A percentile compares a stretch with the other conserved stretches of the same genome.
phyloP scores from a whole-genome alignment of 2,888 invertebrate genomes.

The Agrochola macilenta region DNA sequence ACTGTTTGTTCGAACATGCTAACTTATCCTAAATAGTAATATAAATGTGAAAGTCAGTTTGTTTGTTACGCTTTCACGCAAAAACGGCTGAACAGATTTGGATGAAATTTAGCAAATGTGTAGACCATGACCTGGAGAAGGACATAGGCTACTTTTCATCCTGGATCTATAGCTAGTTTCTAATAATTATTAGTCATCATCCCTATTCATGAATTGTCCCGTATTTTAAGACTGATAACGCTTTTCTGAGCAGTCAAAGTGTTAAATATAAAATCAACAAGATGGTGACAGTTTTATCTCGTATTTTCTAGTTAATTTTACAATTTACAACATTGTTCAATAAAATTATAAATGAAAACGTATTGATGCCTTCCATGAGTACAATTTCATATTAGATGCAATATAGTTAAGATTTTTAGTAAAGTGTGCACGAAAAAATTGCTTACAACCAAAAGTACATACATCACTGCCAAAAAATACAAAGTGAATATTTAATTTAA shows the following conservation, averaged over 20 bases:
- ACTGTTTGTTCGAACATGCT: background rate
- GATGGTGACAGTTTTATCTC: constrained; percentile 49
- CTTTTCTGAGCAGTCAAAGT: constrained; percentile 37
- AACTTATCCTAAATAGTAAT: background rate
- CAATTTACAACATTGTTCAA: constrained; percentile 60
- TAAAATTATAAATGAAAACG: constrained; percentile 44
- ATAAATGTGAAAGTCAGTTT: no score
- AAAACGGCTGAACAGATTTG: no score
- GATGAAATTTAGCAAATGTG: no score
- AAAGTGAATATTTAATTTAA: constrained; percentile 54
- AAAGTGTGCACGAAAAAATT: constrained; percentile 65
- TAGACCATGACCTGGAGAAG: no score
- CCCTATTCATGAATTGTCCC: background rate
- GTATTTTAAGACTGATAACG: constrained; percentile 29
- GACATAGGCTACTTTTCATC: no score
- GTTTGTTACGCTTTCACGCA: no score
- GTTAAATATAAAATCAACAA: constrained; percentile 23
- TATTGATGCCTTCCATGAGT: constrained; percentile 76
- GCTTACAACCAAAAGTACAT: constrained; percentile 34
- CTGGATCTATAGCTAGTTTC: no score
- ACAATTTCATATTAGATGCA: constrained; percentile 74
- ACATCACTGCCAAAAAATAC: constrained; percentile 62
- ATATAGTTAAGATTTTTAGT: constrained; percentile 62
- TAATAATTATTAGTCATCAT: no score
- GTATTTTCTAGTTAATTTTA: constrained; percentile 68